Evolutionary conservation across 1,140 invertebrate species (phyloP).

Genomic region (Nasonia giraulti): DNA sequence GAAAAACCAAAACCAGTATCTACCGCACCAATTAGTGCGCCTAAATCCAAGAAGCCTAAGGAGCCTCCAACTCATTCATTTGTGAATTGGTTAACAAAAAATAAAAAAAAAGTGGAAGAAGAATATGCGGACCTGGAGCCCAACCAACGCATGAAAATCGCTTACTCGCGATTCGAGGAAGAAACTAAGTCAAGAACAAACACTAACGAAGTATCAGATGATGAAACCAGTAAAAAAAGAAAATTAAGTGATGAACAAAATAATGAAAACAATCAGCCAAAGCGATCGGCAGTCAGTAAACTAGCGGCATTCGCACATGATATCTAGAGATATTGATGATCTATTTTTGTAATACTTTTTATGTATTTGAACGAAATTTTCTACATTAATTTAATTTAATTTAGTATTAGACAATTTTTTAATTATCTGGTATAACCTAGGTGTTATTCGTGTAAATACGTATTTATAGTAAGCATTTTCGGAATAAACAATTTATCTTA

Average conservation of each 20-base stretch:
- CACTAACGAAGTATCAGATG: not conserved
- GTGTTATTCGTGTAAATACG: not conserved
- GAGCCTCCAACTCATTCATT: slow-evolving; percentile 70
- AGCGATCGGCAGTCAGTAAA: slow-evolving; percentile 56
- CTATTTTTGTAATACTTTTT: not conserved
- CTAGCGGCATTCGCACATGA: slow-evolving; percentile 56
- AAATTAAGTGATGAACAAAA: slow-evolving; percentile 42
- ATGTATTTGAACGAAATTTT: not conserved
- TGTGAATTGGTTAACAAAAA: slow-evolving; percentile 76
- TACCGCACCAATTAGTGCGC: slow-evolving; percentile 29
- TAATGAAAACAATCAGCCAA: slow-evolving; percentile 55
- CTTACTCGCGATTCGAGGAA: slow-evolving; percentile 75
- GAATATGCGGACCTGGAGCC: slow-evolving; percentile 75
- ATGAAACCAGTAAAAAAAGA: slow-evolving; percentile 45
- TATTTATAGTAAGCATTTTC: slow-evolving; percentile 13
- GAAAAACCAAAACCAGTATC: slow-evolving; percentile 56
- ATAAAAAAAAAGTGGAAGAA: slow-evolving; percentile 74
- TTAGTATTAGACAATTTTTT: not conserved
- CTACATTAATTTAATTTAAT: not conserved
- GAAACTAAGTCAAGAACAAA: slow-evolving; percentile 18
- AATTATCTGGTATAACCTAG: not conserved
- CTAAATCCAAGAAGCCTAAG: slow-evolving; percentile 56
- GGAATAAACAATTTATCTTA: not conserved
- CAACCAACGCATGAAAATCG: slow-evolving; percentile 74
- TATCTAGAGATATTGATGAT: not conserved